These are phyloP conservation scores for Caranx melampygus DNA, from an alignment of 2,113 vertebrate species.

Conservation along the genomic window DNA sequence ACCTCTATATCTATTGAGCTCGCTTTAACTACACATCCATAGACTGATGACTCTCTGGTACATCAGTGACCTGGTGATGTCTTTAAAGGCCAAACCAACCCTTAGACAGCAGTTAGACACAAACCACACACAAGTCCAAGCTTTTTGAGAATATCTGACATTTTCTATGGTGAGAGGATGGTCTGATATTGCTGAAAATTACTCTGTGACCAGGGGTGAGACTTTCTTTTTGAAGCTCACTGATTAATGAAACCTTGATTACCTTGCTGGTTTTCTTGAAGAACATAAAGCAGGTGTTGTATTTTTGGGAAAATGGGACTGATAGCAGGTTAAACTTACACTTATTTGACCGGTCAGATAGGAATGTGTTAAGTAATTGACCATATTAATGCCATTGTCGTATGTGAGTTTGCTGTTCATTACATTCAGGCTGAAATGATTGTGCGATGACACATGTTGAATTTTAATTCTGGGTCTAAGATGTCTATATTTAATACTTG, in stretches of 20 bases:
- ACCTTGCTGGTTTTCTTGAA: not conserved
- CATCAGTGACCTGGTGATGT: not conserved
- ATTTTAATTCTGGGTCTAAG: not conserved
- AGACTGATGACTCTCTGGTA: not conserved
- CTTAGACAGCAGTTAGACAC: not conserved
- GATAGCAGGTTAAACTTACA: not conserved
- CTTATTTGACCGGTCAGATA: not conserved
- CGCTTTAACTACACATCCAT: not conserved
- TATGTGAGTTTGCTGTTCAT: not conserved
- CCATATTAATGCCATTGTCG: not conserved
- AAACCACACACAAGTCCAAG: not conserved
- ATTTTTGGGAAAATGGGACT: not conserved
- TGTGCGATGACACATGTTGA: not conserved
- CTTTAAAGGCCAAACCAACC: not conserved
- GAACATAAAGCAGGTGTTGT: not conserved
- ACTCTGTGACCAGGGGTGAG: not conserved
- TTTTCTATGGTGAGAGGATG: not conserved
- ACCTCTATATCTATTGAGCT: not conserved
- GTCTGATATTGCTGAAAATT: not conserved
- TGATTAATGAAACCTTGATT: not conserved
- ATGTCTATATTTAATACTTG: not conserved
- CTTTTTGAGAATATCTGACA: not conserved
- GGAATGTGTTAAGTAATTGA: not conserved
- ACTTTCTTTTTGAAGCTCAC: not conserved
- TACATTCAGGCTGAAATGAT: too few species aligned